phyloP scores from a whole-genome alignment of 2,888 invertebrate species.

The Tetragnatha montana region DNA sequence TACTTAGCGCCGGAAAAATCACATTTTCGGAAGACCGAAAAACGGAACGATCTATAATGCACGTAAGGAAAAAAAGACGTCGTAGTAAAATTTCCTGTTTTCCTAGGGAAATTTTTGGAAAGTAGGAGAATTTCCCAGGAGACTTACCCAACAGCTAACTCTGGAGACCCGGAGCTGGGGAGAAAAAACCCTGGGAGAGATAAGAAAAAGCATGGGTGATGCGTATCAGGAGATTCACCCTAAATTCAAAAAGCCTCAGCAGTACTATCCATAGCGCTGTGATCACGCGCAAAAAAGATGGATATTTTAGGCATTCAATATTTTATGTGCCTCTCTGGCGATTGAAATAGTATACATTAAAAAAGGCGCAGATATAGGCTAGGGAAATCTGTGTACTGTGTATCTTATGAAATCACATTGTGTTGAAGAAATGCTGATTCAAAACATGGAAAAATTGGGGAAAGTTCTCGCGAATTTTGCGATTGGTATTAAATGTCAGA shows the following conservation, averaged over 20 bases:
- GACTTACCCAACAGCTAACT: constrained; percentile 28
- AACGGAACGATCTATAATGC: neutral
- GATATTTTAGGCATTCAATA: neutral
- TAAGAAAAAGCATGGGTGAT: constrained; percentile 19
- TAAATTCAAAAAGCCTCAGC: constrained; percentile 2
- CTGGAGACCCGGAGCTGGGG: constrained; percentile 21
- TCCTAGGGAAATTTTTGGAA: constrained; percentile 58
- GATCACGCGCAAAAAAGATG: neutral
- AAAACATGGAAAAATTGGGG: too few species aligned
- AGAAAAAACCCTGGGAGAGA: constrained; percentile 18
- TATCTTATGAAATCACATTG: too few species aligned
- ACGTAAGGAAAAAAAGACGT: constrained; percentile 2
- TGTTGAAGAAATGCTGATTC: too few species aligned
- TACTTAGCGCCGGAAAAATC: constrained; percentile 48
- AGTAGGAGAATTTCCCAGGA: constrained; percentile 58
- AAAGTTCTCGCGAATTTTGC: too few species aligned
- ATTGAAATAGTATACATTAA: constrained; percentile 10
- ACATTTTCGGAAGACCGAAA: constrained; percentile 39
- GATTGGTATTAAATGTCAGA: too few species aligned
- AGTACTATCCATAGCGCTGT: neutral
- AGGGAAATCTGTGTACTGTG: neutral
- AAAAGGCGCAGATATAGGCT: neutral
- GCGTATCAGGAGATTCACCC: neutral
- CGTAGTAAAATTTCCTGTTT: constrained; percentile 67
- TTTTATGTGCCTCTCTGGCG: neutral